phyloP scores from a whole-genome alignment of 2,888 invertebrate species.

The Branchellion lobata region DNA sequence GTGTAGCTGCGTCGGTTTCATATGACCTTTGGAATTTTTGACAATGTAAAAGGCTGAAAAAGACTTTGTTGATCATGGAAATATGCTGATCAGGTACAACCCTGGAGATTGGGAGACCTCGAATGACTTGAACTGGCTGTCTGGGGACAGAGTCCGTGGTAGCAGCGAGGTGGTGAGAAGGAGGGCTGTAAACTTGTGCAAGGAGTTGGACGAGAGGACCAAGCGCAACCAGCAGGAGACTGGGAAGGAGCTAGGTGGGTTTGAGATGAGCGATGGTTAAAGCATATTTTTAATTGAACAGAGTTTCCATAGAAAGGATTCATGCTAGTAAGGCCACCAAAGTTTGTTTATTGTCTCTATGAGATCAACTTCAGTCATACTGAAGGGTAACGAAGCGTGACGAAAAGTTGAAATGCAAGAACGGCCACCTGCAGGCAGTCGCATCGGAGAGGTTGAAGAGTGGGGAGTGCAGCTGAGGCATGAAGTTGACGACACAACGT shows the following conservation, averaged over 20 bases:
- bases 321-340: not conserved
- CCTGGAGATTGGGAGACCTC: constrained; percentile 88
- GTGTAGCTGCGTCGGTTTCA: too few species aligned
- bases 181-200: constrained; percentile 61
- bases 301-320: not conserved
- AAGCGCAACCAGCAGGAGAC: constrained; percentile 70
- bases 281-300: too few species aligned
- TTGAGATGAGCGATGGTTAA: constrained; percentile 62
- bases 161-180: constrained; percentile 62
- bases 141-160: constrained; percentile 81
- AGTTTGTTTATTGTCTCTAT: not conserved
- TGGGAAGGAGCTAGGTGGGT: constrained; percentile 79
- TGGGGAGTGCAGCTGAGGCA: constrained; percentile 80
- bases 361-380: too few species aligned
- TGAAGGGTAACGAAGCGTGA: too few species aligned
- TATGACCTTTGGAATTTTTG: too few species aligned
- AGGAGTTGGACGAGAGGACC: constrained; percentile 64
- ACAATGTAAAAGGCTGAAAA: too few species aligned
- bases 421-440: constrained; percentile 81
- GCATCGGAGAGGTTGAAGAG: constrained; percentile 86
- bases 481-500: constrained; percentile 80
- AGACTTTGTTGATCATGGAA: too few species aligned
- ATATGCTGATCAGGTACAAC: constrained; percentile 76
- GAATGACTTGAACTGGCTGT: constrained; percentile 75
- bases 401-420: too few species aligned